Evolutionary conservation across 2,113 vertebrate species (phyloP), one percentile per base, ranked within the genome.

Genomic region (Oplegnathus fasciatus): DNA sequence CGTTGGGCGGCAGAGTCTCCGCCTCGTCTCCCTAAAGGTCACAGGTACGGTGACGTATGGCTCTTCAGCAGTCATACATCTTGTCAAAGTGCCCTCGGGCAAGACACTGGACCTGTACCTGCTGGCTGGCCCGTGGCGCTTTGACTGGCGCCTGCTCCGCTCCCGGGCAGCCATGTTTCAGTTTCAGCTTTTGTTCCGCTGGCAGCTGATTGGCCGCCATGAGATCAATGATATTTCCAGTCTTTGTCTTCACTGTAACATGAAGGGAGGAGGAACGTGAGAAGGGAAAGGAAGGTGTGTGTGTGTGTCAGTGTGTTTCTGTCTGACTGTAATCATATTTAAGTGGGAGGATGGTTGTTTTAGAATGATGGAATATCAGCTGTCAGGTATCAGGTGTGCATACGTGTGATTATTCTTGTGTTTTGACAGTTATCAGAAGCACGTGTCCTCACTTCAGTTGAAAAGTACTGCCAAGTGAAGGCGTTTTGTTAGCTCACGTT

Each of bases 211-310:
- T 77, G 75, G 86, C 48, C 55, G 70, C 30, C 67, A 6, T 8
- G 15, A 82, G 85, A 91, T 89, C 82, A 73, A 62, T 92, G 86
- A 87, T 78, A 42, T 44, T 55, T 82, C 22, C 66, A 40, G 28
- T 74, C 90, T 86, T 88, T 92, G 86, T 83, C 28, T 50, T 22
- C 61, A 68, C 88, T 89, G 89, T 82, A 79, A 92, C 80, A 60
- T 26, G 81, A 75, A 84, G 78, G 72, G 54, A 60, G 58, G 64
- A 71, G 85, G 65, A 90, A 92, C 66, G 55, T 90, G 89, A 89
- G 91, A 91, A 76, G 85, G 71, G 42, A 71, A 58, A 61, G 71
- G 60, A 18, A 14, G 22, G 9, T 24, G 57, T 37, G 70, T 55
- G 34, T 32, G 64, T 42, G 57, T 68, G 42, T 42, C 10, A 13